These are phyloP conservation scores for Temnopleurus reevesii DNA, from an alignment of 53 echinoderm and acorn worm species.

Conservation along the genomic window DNA sequence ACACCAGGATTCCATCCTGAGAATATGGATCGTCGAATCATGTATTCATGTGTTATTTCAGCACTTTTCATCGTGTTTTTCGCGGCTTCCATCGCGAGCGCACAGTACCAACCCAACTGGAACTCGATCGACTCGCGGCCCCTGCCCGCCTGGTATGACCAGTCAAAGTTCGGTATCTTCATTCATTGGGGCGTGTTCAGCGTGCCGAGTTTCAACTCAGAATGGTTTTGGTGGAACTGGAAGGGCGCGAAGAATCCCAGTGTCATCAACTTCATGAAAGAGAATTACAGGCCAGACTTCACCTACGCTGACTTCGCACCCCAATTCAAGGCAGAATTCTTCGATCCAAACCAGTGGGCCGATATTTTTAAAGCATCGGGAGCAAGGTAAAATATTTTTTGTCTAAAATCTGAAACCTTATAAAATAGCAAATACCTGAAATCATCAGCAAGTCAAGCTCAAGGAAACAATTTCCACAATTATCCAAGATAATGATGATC, in stretches of 20 bases:
- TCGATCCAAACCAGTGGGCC: slow-evolving; percentile 74
- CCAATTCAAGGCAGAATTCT: slow-evolving; percentile 75
- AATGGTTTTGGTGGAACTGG: slow-evolving; percentile 93
- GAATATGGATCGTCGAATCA: background rate
- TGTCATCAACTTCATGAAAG: slow-evolving; percentile 74
- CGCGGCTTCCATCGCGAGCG: slow-evolving; percentile 5
- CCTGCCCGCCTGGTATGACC: slow-evolving; percentile 79
- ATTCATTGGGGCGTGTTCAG: slow-evolving; percentile 88
- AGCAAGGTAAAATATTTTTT: slow-evolving; percentile 58
- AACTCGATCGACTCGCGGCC: slow-evolving; percentile 76
- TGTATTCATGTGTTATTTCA: background rate
- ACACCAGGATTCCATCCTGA: too few species aligned
- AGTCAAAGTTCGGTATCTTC: slow-evolving; percentile 88
- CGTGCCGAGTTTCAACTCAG: slow-evolving; percentile 75
- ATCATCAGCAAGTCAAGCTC: too few species aligned
- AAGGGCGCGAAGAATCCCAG: background rate
- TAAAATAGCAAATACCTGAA: too few species aligned
- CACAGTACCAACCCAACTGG: slow-evolving; percentile 80
- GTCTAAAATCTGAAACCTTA: too few species aligned
- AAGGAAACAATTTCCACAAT: too few species aligned
- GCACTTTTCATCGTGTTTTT: background rate
- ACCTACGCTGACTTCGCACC: slow-evolving; percentile 80
- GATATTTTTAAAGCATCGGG: slow-evolving; percentile 86
- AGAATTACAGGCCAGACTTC: slow-evolving; percentile 77
- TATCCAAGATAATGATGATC: too few species aligned